A percentile compares a stretch with the other conserved stretches of the same genome.
phyloP scores from a whole-genome alignment of 2,888 invertebrate species.

The Philereme vetulata region DNA sequence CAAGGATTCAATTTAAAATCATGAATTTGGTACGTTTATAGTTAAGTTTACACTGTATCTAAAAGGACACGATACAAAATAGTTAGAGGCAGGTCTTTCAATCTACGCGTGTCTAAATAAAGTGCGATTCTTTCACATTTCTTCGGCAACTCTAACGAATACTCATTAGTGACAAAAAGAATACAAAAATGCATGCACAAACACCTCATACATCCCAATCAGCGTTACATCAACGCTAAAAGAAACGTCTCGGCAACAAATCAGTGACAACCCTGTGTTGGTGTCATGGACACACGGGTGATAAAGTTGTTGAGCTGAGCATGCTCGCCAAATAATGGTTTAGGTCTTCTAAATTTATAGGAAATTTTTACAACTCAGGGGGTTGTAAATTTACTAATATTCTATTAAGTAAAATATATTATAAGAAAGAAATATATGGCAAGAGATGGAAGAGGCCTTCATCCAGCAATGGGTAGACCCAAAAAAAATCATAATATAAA shows the following conservation, averaged over 20 bases:
- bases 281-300: conserved; percentile 41
- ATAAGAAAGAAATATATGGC: too few species aligned
- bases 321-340: conserved; percentile 1
- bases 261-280: conserved; percentile 72
- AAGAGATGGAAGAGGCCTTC: too few species aligned
- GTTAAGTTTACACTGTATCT: too few species aligned
- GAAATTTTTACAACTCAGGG: too few species aligned
- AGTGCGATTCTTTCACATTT: conserved; percentile 27
- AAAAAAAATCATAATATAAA: too few species aligned
- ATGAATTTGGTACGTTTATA: too few species aligned
- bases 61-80: background rate
- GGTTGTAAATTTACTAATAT: too few species aligned
- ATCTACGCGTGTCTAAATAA: conserved; percentile 16
- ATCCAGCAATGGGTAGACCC: too few species aligned
- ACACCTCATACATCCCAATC: conserved; percentile 77
- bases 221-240: conserved; percentile 73
- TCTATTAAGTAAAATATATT: too few species aligned
- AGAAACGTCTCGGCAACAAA: conserved; percentile 76
- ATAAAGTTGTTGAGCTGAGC: conserved; percentile 22
- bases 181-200: conserved; percentile 60
- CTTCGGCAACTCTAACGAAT: conserved; percentile 58
- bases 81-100: background rate
- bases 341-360: too few species aligned
- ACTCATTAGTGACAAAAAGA: conserved; percentile 71
- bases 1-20: too few species aligned